Base-by-base conservation (phyloP, 2,797 vertebrate species). In the Clangula hyemalis region DNA sequence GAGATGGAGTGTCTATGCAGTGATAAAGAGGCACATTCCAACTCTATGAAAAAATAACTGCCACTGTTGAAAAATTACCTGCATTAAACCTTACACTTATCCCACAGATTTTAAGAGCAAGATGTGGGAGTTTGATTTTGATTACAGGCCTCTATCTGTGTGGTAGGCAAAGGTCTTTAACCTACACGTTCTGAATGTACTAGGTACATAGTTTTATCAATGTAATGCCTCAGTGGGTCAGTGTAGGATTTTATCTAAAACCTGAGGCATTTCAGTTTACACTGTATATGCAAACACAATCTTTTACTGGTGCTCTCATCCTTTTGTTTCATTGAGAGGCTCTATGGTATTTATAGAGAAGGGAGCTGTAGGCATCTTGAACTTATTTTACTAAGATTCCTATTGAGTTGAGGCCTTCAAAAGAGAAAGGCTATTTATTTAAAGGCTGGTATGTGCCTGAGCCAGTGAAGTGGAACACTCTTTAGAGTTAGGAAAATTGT, bases 21-120 rank as follows among this genome's bases (percentile, higher is more conserved):
- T 91, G 96, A 97, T 95, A 97, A 97, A 96, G 86, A 96, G 93
- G 72, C 90, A 90, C 93, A 96, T 96, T 97, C 95, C 95, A 97
- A 79, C 85, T 62, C 68, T 10, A 84, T 24, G 34, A 94, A 96
- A 96, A 97, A 97, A 56, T 95, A 97, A 95, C 83, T 96, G 97
- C 92, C 95, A 97, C 73, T 93, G 92, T 66, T 97, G 96, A 98
- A 97, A 97, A 97, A 96, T 96, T 94, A 97, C 95, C 95, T 97
- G 94, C 95, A 97, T 96, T 96, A 96, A 95, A 97, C 92, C 90
- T 84, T 95, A 95, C 71, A 95, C 91, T 97, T 96, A 95, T 78
- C 82, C 93, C 91, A 83, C 82, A 91, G 13, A 96, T 78, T 94
- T 95, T 90, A 94, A 96, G 92, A 96, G 91, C 74, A 90, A 87